Evolutionary conservation across 2,113 vertebrate species (phyloP).

Genomic region (Albula goreensis): DNA sequence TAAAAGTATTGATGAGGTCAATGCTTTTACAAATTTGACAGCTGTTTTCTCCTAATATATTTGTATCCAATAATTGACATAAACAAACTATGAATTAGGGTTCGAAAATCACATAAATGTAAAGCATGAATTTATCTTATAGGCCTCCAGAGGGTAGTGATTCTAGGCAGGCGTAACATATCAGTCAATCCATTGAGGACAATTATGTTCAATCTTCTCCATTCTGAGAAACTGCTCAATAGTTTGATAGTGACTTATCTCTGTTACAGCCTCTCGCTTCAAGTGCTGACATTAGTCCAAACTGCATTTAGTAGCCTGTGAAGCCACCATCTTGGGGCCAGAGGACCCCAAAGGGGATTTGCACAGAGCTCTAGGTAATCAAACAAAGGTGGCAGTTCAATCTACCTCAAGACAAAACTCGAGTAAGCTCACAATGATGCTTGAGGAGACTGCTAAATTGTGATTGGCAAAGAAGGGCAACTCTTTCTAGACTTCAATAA

Average conservation of each 20-base stretch:
- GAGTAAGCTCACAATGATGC: not conserved
- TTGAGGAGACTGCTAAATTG: not conserved
- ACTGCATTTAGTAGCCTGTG: slow-evolving; percentile 14
- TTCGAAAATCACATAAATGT: not conserved
- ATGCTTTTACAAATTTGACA: no score
- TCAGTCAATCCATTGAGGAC: not conserved
- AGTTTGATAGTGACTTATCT: not conserved
- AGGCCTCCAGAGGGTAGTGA: not conserved
- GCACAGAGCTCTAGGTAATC: not conserved
- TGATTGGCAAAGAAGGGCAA: not conserved
- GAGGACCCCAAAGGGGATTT: not conserved
- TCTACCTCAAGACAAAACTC: not conserved
- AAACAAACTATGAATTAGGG: not conserved
- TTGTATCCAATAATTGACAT: not conserved
- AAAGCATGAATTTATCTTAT: not conserved
- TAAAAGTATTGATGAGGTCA: not conserved
- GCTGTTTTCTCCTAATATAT: no score
- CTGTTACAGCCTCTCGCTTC: not conserved
- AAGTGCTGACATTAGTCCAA: not conserved
- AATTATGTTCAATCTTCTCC: not conserved
- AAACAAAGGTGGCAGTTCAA: not conserved
- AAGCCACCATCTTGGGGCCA: no score
- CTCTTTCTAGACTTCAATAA: not conserved
- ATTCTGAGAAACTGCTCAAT: not conserved
- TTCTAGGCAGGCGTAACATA: not conserved